Evolutionary conservation across 1,140 invertebrate genomes (phyloP).

Genomic region (Apis cerana): DNA sequence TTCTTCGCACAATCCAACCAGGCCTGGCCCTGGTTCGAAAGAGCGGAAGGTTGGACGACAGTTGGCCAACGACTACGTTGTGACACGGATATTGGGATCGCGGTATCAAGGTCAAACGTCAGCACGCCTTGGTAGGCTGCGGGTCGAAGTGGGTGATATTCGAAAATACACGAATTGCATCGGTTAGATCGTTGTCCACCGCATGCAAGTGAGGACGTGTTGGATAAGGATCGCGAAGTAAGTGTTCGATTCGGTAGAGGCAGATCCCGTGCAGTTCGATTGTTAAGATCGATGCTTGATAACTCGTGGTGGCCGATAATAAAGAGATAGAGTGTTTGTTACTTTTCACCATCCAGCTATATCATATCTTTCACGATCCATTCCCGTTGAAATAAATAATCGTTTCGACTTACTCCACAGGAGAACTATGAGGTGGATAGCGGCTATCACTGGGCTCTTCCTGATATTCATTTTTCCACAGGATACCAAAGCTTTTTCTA

Average conservation of each 20-base stretch:
- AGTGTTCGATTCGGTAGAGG: neutral
- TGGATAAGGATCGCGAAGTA: conserved; percentile 47
- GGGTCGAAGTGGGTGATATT: neutral
- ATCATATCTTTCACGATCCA: too few species aligned
- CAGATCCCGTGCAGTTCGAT: too few species aligned
- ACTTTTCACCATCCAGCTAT: too few species aligned
- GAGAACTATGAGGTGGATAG: conserved; percentile 50
- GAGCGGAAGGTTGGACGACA: conserved; percentile 38
- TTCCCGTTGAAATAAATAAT: neutral
- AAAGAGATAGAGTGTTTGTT: too few species aligned
- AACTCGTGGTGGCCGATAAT: too few species aligned
- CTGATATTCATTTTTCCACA: conserved; percentile 29
- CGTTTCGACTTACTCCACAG: conserved; percentile 15
- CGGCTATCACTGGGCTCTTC: conserved; percentile 42
- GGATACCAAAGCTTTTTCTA: neutral
- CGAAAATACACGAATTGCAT: neutral
- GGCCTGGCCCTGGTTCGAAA: neutral
- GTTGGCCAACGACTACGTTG: conserved; percentile 52
- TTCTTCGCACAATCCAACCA: neutral
- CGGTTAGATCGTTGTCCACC: conserved; percentile 43
- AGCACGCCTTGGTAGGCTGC: neutral
- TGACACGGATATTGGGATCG: neutral
- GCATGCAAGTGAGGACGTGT: conserved; percentile 47
- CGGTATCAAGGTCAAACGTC: conserved; percentile 48
- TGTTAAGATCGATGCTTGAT: too few species aligned